Evolutionary conservation across 2,113 vertebrate species (phyloP), one percentile per base, ranked within the genome.

Genomic region (Actenoides hombroni): DNA sequence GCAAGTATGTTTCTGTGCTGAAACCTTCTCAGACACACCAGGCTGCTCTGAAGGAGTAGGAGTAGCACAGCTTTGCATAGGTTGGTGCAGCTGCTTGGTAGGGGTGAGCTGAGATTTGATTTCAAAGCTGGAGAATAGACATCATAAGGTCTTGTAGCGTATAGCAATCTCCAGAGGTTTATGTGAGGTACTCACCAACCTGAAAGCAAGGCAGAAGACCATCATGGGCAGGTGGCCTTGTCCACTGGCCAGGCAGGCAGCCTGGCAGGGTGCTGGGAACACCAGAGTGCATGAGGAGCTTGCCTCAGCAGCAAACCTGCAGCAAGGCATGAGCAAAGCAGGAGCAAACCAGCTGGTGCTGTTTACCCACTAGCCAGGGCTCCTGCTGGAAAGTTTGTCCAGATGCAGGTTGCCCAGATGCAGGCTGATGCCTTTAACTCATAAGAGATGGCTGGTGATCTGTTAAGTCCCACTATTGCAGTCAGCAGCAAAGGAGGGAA

Each of bases 231-330:
- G 29, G 16, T 33, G 25, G 39, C n/a, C 31, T 49, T 28, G 6
- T 40, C 54, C 54, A 63, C 28, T 1, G 4, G 44, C 11, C 39
- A 40, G 24, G 67, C 31, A 64, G 40, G 25, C 42, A 51, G 40
- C 20, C 51, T 67, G 60, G 44, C 35, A 74, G 33, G 46, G n/a
- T 35, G 16, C 46, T 68, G 17, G 21, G 21, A 11, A 10, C 2
- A 1, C 5, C 44, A 46, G 44, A 2, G 9, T 33, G 6, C 13
- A 10, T 3, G 9, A 12, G 40, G 46, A 56, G 2, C n/a, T 56
- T 11, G 29, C 37, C 29, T 83, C 29, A 13, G 17, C 33, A 71
- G 28, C 57, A 56, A 64, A n/a, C 37, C 42, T 39, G 35, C n/a
- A 29, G 16, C 0, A 2, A 64, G 39, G 39, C 60, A 40, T 40